Percentiles rank a stretch among this genome's conserved stretches.
Conservation (phyloP, 35 echinoderm and acorn worm species). For the Ophioderma brevispina region DNA sequence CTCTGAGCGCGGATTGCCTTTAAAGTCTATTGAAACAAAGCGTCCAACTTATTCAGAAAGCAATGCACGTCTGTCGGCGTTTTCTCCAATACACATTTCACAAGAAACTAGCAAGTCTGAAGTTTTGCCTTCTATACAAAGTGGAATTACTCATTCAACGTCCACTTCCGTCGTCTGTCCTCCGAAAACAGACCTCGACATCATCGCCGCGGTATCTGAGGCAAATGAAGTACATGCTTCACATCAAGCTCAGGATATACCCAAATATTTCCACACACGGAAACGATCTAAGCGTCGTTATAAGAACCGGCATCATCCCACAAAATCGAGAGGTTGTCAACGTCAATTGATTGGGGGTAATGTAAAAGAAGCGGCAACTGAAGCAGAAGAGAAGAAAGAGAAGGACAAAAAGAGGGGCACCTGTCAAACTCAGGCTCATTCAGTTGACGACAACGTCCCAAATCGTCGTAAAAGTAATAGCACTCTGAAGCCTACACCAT, state of each 20-base stretch:
- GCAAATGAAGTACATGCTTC: too few species aligned
- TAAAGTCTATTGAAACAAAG: not conserved
- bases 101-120: not conserved
- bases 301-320: too few species aligned
- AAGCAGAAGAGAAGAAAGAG: too few species aligned
- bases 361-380: too few species aligned
- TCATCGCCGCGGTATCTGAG: conserved; percentile 1
- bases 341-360: too few species aligned
- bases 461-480: not conserved
- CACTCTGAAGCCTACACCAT: not conserved
- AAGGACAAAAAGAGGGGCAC: too few species aligned
- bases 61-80: not conserved
- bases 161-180: not conserved
- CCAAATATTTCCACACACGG: too few species aligned
- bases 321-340: too few species aligned
- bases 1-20: not conserved
- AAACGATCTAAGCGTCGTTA: too few species aligned
- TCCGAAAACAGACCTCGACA: not conserved
- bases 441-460: too few species aligned
- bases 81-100: not conserved
- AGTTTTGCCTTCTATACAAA: not conserved
- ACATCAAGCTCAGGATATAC: too few species aligned
- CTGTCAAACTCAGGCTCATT: too few species aligned
- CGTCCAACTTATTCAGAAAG: not conserved
- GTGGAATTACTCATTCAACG: not conserved